Evolutionary conservation across 2,113 vertebrate genomes (phyloP).

Genomic region (Lontra canadensis): DNA sequence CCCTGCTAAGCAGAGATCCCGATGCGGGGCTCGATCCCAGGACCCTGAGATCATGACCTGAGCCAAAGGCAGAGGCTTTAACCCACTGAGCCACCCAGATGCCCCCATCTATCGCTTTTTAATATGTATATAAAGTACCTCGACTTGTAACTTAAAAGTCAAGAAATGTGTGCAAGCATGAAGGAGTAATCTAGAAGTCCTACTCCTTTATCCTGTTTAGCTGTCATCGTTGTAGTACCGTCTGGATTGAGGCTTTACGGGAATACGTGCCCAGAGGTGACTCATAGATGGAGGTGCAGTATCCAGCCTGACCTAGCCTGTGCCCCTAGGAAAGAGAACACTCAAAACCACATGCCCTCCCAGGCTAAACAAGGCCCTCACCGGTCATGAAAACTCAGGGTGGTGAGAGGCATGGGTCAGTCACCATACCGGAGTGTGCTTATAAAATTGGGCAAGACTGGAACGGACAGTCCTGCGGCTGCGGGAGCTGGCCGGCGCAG

Average conservation of each 20-base stretch:
- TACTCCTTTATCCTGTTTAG: not conserved
- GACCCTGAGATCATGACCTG: too few relatives aligned
- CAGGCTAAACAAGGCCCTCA: not conserved
- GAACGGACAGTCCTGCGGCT: not conserved
- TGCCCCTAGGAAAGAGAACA: not conserved
- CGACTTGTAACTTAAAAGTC: not conserved
- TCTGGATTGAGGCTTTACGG: not conserved
- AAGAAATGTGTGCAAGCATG: not conserved
- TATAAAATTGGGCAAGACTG: not conserved
- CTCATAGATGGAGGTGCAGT: not conserved
- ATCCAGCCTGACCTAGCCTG: not conserved
- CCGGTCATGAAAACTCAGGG: not conserved
- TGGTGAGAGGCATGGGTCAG: not conserved
- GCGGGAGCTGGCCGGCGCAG: not conserved
- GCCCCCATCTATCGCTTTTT: not conserved
- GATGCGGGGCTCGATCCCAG: too few relatives aligned
- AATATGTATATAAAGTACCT: not conserved
- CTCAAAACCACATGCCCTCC: not conserved
- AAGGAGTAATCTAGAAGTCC: not conserved
- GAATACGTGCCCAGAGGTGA: not conserved
- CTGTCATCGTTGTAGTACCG: not conserved
- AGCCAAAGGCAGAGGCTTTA: too few relatives aligned
- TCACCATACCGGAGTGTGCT: not conserved
- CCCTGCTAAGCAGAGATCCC: too few relatives aligned
- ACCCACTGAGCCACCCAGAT: too few relatives aligned